A percentile compares a stretch with the other conserved stretches of the same genome.
Evolutionary conservation across 2,113 vertebrate species (phyloP).

Genomic region (Hippocampus comes): DNA sequence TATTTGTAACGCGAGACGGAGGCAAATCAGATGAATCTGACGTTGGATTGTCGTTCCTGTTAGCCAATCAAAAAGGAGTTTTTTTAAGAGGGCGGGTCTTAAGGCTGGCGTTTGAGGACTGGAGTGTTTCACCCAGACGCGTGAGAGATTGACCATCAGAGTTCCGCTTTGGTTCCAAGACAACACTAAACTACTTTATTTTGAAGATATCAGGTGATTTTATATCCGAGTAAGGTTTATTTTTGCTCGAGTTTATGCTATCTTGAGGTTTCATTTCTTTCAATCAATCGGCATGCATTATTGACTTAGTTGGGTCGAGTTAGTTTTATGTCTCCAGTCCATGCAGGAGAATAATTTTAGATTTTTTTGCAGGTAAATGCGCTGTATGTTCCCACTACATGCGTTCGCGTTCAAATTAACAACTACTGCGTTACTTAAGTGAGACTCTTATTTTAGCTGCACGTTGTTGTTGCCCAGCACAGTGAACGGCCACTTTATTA

Average conservation of each 20-base stretch:
- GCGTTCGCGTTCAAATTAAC: neutral
- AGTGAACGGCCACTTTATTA: neutral
- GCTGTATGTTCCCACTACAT: too few relatives aligned
- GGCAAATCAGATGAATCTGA: constrained; percentile 8
- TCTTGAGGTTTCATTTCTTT: neutral
- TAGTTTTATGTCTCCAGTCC: neutral
- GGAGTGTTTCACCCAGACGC: neutral
- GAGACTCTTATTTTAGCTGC: neutral
- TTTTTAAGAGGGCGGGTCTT: constrained; percentile 35
- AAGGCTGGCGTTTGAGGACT: constrained; percentile 28
- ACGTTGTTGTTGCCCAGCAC: neutral
- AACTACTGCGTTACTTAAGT: neutral
- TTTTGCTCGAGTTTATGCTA: neutral
- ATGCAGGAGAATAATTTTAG: neutral
- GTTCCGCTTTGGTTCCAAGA: neutral
- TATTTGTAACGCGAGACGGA: too few relatives aligned
- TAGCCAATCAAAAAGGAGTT: constrained; percentile 5
- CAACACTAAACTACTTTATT: neutral
- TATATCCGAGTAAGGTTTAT: constrained; percentile 14
- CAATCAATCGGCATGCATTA: neutral
- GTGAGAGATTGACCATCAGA: neutral
- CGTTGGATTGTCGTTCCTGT: constrained; percentile 11
- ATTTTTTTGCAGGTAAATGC: neutral
- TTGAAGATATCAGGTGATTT: constrained; percentile 2
- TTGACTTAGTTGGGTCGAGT: neutral